Percentiles rank a stretch among this genome's conserved stretches.
phyloP scores from a whole-genome alignment of 1,140 invertebrate species.

The Oryzaephilus surinamensis region DNA sequence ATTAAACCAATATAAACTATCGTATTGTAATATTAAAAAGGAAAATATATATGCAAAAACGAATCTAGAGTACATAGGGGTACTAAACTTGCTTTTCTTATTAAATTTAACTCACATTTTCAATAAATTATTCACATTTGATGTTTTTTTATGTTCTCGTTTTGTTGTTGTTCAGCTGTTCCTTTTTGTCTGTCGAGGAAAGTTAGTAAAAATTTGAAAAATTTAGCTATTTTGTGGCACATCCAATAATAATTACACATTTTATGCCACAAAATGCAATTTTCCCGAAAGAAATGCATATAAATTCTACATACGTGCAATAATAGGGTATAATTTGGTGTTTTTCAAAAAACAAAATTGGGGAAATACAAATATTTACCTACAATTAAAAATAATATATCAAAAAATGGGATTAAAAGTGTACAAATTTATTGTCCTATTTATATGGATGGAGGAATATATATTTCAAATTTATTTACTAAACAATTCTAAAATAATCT shows the following conservation, averaged over 20 bases:
- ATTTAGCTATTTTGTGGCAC: background rate
- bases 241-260: background rate
- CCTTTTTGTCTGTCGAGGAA: background rate
- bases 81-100: no score
- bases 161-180: no score
- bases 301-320: background rate
- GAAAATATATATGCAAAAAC: no score
- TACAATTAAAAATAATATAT: background rate
- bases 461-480: background rate
- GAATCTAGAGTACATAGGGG: no score
- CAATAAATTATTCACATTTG: no score
- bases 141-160: no score
- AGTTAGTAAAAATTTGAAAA: background rate
- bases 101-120: no score
- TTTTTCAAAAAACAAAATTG: background rate
- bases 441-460: background rate
- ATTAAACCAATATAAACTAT: no score
- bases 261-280: background rate
- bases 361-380: background rate
- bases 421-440: conserved; percentile 19
- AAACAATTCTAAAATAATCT: background rate
- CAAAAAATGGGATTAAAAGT: conserved; percentile 7
- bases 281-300: background rate
- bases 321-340: no score
- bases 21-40: no score